A percentile compares a stretch with the other conserved stretches of the same genome.
Conservation (phyloP, 2,797 vertebrate species). For the Halcyon leucocephala region DNA sequence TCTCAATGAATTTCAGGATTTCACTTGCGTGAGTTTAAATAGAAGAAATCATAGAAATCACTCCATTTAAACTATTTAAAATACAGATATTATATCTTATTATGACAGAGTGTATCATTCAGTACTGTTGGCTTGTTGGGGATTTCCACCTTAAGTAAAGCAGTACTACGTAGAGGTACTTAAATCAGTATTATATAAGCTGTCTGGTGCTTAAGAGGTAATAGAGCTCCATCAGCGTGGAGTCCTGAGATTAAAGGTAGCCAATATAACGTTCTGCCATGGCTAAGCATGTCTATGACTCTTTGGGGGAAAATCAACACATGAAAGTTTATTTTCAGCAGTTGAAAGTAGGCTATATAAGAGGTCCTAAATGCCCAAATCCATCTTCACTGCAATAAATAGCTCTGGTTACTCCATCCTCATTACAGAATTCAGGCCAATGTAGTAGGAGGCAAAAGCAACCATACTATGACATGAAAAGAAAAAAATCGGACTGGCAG, state of each 20-base stretch:
- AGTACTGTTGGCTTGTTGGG: background rate
- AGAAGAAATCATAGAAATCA: background rate
- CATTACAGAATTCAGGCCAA: background rate
- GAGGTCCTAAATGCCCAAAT: background rate
- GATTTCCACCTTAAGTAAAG: background rate
- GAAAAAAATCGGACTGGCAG: background rate
- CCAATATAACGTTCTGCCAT: background rate
- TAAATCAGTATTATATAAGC: background rate
- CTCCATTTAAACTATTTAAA: background rate
- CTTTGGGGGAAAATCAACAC: constrained; percentile 4
- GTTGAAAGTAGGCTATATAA: background rate
- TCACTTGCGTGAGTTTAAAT: background rate
- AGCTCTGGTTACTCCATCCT: background rate
- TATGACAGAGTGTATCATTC: background rate
- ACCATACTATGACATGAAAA: background rate
- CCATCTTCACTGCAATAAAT: background rate
- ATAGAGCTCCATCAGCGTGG: rapidly evolving
- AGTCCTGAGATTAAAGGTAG: background rate
- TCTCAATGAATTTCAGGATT: background rate
- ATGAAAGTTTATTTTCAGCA: background rate
- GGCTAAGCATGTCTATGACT: background rate
- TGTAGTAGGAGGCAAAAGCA: background rate
- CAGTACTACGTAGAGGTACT: background rate
- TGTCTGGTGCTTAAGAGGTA: background rate
- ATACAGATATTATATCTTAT: rapidly evolving